Evolutionary conservation across 2,888 invertebrate species (phyloP).

Genomic region (Spialia ferax): DNA sequence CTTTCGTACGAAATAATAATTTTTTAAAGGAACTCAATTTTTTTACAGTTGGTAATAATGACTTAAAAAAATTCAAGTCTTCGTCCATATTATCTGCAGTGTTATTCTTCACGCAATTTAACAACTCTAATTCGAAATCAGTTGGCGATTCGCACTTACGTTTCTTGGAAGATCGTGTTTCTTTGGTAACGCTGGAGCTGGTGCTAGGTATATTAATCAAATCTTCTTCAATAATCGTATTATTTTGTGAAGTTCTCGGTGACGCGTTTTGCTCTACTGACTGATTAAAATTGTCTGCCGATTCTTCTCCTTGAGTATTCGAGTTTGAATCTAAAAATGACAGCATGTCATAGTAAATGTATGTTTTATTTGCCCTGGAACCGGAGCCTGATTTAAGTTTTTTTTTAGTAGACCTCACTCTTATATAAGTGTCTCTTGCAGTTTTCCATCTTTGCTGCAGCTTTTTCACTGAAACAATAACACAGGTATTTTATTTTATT

Average conservation of each 20-base stretch:
- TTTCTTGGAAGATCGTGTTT: constrained; percentile 47
- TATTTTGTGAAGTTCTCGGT: constrained; percentile 11
- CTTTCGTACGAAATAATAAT: constrained; percentile 49
- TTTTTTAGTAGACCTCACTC: constrained; percentile 47
- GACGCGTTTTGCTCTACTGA: constrained; percentile 11
- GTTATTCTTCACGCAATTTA: constrained; percentile 47
- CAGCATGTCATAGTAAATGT: constrained; percentile 47
- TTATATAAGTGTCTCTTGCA: constrained; percentile 47
- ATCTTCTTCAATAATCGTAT: constrained; percentile 12
- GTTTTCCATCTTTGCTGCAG: constrained; percentile 47
- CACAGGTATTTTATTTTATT: constrained; percentile 45
- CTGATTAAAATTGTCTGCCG: constrained; percentile 30
- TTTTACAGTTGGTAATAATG: constrained; percentile 47
- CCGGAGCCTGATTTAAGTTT: constrained; percentile 45
- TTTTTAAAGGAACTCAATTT: constrained; percentile 48
- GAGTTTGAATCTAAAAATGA: constrained; percentile 47
- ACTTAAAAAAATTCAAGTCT: constrained; percentile 49
- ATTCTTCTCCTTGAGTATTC: constrained; percentile 45
- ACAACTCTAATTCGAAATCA: constrained; percentile 48
- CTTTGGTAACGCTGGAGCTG: constrained; percentile 40
- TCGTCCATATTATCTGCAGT: constrained; percentile 46
- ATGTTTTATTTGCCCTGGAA: constrained; percentile 41
- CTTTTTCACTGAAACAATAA: constrained; percentile 41
- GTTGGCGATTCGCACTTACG: constrained; percentile 48
- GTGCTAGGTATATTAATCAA: constrained; percentile 13